These are phyloP conservation scores for Dromius quadrimaculatus DNA, from an alignment of 2,888 invertebrate species.

Conservation along the genomic window DNA sequence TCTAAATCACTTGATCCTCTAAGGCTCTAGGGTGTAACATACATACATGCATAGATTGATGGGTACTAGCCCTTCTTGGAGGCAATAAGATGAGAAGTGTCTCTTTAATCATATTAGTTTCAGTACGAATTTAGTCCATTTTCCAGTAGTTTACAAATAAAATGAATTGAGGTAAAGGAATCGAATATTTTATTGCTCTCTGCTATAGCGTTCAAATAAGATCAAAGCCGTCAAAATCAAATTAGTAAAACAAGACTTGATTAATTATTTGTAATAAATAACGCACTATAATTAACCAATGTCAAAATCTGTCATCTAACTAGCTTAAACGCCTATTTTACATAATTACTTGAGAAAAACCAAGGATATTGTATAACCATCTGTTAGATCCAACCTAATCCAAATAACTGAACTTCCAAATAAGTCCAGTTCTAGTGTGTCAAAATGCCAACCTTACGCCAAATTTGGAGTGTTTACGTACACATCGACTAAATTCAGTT, in stretches of 20 bases:
- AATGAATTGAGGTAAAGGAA: too few relatives aligned
- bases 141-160: too few relatives aligned
- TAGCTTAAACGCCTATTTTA: constrained; percentile 12
- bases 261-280: constrained; percentile 22
- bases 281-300: constrained; percentile 16
- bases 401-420: constrained; percentile 16
- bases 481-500: constrained; percentile 40
- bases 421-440: constrained; percentile 1
- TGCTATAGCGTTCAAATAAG: too few relatives aligned
- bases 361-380: constrained; percentile 22
- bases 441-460: constrained; percentile 20
- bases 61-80: too few relatives aligned
- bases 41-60: too few relatives aligned
- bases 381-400: constrained; percentile 9
- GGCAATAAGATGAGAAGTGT: too few relatives aligned
- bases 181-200: too few relatives aligned
- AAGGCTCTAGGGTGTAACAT: too few relatives aligned
- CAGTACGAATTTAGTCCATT: too few relatives aligned
- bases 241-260: not conserved
- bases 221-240: too few relatives aligned
- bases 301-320: constrained; percentile 27
- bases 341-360: constrained; percentile 9
- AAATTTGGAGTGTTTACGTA: constrained; percentile 36
- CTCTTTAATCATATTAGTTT: too few relatives aligned
- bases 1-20: too few relatives aligned